A percentile compares a stretch with the other conserved stretches of the same genome.
Conservation (phyloP, 2,888 invertebrate genomes). For the Eupeodes luniger region DNA sequence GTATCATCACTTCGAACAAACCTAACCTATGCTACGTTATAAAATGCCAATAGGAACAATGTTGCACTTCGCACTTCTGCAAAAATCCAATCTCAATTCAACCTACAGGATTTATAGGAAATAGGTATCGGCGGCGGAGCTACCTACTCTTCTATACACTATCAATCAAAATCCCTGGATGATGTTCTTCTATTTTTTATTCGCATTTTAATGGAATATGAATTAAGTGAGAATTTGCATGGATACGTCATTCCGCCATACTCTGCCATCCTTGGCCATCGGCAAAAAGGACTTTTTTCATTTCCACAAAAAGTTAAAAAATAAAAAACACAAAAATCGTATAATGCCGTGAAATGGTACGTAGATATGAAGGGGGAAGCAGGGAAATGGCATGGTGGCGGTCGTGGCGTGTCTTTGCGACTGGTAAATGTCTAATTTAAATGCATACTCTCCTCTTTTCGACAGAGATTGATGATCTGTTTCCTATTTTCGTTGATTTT, state of each 20-base stretch:
- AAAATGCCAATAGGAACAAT: neutral
- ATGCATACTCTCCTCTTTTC: constrained; percentile 81
- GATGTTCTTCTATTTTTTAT: neutral
- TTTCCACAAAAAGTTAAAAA: constrained; percentile 41
- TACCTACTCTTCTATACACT: constrained; percentile 58
- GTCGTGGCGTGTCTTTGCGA: constrained; percentile 63
- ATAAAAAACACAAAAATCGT: constrained; percentile 28
- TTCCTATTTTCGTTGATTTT: constrained; percentile 76
- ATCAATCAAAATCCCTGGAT: constrained; percentile 70
- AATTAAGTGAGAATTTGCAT: constrained; percentile 76
- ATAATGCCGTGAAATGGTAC: constrained; percentile 71
- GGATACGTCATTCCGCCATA: constrained; percentile 14
- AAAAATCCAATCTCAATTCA: constrained; percentile 25
- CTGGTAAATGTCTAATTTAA: constrained; percentile 83
- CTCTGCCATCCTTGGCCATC: neutral
- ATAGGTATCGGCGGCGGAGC: neutral
- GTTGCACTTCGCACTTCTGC: constrained; percentile 42
- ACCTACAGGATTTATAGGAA: neutral
- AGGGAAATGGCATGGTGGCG: constrained; percentile 45
- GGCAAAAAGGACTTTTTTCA: constrained; percentile 42
- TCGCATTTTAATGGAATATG: constrained; percentile 72
- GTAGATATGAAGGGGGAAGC: neutral
- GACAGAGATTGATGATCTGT: constrained; percentile 82
- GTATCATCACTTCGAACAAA: constrained; percentile 7
- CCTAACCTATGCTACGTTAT: too few relatives aligned